phyloP scores from a whole-genome alignment of 2,797 vertebrate genomes.

The Malurus leucopterus region DNA sequence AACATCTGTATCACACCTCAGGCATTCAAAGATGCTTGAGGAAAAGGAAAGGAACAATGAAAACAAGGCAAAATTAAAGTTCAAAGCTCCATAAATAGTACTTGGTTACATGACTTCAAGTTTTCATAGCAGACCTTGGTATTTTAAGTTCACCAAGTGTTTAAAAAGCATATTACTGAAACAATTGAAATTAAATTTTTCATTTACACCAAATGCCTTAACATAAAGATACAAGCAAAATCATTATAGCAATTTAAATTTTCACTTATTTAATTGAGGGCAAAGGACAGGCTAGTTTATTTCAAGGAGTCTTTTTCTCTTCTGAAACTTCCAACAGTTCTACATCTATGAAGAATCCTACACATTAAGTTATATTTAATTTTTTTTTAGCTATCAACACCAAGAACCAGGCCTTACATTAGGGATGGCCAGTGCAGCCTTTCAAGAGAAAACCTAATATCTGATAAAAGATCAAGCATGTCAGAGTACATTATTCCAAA shows the following conservation, averaged over 20 bases:
- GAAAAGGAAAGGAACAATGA: neutral
- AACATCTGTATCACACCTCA: neutral
- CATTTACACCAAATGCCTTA: neutral
- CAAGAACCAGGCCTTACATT: neutral
- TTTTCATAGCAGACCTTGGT: neutral
- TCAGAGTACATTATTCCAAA: neutral
- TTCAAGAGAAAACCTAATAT: neutral
- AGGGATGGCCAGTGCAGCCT: neutral
- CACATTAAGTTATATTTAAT: neutral
- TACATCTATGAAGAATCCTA: neutral
- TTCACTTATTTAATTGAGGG: neutral
- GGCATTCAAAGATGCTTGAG: neutral
- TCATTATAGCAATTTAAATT: neutral
- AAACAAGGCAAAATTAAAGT: neutral
- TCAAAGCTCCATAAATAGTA: neutral
- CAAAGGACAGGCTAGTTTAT: neutral
- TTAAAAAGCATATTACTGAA: neutral
- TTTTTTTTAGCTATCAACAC: neutral
- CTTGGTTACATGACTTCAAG: neutral
- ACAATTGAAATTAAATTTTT: neutral
- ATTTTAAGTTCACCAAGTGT: neutral
- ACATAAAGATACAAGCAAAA: neutral
- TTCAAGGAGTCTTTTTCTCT: neutral
- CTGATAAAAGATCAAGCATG: neutral
- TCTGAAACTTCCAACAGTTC: neutral